phyloP scores from a whole-genome alignment of 1,140 invertebrate species.

The Macrobrachium nipponense region DNA sequence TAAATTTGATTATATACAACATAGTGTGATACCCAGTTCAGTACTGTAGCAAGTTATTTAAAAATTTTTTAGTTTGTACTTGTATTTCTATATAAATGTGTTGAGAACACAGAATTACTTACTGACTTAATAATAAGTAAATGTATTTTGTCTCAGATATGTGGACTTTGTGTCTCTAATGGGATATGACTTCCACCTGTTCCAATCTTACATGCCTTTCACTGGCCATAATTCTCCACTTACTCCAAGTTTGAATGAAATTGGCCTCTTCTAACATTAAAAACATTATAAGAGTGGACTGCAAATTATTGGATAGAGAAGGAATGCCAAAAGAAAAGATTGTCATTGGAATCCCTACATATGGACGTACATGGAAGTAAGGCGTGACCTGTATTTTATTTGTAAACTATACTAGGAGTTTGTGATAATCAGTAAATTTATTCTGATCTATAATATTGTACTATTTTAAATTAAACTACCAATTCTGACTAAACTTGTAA shows the following conservation, averaged over 20 bases:
- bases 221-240: slow-evolving; percentile 87
- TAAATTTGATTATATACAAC: too few species aligned
- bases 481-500: too few species aligned
- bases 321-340: slow-evolving; percentile 88
- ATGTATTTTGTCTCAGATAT: slow-evolving; percentile 71
- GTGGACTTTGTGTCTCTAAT: slow-evolving; percentile 89
- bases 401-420: neutral
- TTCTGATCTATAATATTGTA: too few species aligned
- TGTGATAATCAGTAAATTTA: too few species aligned
- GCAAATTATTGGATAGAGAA: slow-evolving; percentile 81
- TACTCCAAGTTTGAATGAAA: slow-evolving; percentile 74
- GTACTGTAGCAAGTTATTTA: neutral
- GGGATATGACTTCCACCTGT: slow-evolving; percentile 91
- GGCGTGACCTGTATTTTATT: slow-evolving; percentile 54
- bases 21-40: too few species aligned
- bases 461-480: too few species aligned
- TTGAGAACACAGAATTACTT: too few species aligned
- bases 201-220: slow-evolving; percentile 79
- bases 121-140: neutral
- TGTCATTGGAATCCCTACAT: slow-evolving; percentile 89
- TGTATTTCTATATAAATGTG: neutral
- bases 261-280: slow-evolving; percentile 78
- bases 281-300: slow-evolving; percentile 87
- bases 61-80: neutral
- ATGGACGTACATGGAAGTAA: slow-evolving; percentile 84